Evolutionary conservation across 2,113 vertebrate genomes (phyloP).

Genomic region (Nesogale talazaci): DNA sequence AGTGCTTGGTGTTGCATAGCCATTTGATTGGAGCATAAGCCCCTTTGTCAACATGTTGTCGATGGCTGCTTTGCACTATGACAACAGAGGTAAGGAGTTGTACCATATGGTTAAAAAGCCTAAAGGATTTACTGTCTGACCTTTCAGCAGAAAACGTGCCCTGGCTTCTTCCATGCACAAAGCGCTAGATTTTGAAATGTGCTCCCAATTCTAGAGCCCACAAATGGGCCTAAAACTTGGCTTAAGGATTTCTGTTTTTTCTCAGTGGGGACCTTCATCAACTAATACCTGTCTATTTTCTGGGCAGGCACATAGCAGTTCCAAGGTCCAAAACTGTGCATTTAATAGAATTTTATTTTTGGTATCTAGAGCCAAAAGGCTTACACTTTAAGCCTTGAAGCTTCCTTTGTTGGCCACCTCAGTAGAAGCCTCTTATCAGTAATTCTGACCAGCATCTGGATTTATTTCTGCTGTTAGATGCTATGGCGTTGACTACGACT

Average conservation of each 20-base stretch:
- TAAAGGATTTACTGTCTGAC: neutral
- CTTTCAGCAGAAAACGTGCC: neutral
- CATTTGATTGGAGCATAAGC: neutral
- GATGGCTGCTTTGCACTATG: neutral
- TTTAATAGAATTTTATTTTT: constrained; percentile 21
- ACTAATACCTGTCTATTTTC: neutral
- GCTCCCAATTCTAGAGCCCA: neutral
- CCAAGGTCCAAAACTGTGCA: neutral
- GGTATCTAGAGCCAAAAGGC: neutral
- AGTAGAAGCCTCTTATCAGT: neutral
- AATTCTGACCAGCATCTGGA: neutral
- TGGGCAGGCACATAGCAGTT: neutral
- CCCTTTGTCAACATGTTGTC: neutral
- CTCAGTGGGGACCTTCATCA: neutral
- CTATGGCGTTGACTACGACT: neutral
- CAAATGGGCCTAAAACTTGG: neutral
- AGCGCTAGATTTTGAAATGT: neutral
- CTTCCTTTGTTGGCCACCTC: neutral
- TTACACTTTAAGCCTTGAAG: neutral
- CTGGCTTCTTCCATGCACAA: neutral
- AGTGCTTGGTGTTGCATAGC: neutral
- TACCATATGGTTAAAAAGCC: neutral
- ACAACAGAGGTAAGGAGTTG: neutral
- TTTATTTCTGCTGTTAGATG: neutral
- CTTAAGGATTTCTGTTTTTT: neutral